Evolutionary conservation across 2,113 vertebrate species (phyloP).

Genomic region (Diadophis punctatus): DNA sequence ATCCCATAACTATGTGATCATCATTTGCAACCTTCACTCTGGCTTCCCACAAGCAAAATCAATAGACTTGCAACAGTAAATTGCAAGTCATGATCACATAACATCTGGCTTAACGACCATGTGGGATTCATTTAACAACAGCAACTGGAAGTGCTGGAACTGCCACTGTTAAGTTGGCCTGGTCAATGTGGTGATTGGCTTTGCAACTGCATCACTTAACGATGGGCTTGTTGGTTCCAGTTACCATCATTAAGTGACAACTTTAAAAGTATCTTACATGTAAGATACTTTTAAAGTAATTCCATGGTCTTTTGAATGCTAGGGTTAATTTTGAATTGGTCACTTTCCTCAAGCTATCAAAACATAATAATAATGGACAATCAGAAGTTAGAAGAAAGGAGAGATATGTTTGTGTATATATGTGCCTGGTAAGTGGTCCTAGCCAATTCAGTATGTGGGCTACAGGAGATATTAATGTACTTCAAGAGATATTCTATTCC

Average conservation of each 20-base stretch:
- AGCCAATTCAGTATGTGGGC: not conserved
- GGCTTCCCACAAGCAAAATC: not conserved
- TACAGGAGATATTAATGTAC: not conserved
- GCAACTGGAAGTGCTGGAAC: not conserved
- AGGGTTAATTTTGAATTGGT: slow-evolving; percentile 40
- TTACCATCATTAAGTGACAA: not conserved
- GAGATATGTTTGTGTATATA: not conserved
- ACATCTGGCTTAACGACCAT: not conserved
- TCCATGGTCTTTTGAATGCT: slow-evolving; percentile 28
- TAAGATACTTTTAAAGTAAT: slow-evolving; percentile 40
- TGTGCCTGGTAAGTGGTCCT: not conserved
- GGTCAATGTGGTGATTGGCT: not conserved
- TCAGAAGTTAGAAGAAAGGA: not conserved
- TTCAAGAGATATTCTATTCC: not conserved
- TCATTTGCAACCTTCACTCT: not conserved
- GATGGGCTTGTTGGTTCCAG: not conserved
- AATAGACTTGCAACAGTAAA: no score
- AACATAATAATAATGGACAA: slow-evolving; percentile 23
- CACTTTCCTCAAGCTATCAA: slow-evolving; percentile 40
- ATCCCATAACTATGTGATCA: not conserved
- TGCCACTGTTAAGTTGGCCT: not conserved
- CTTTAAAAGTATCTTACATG: no score
- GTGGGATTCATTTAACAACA: not conserved
- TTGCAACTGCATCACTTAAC: not conserved
- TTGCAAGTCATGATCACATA: not conserved